These are phyloP conservation scores for Pocillopora verrucosa DNA, from an alignment of 64 coral and sea anemone species.

Conservation along the genomic window DNA sequence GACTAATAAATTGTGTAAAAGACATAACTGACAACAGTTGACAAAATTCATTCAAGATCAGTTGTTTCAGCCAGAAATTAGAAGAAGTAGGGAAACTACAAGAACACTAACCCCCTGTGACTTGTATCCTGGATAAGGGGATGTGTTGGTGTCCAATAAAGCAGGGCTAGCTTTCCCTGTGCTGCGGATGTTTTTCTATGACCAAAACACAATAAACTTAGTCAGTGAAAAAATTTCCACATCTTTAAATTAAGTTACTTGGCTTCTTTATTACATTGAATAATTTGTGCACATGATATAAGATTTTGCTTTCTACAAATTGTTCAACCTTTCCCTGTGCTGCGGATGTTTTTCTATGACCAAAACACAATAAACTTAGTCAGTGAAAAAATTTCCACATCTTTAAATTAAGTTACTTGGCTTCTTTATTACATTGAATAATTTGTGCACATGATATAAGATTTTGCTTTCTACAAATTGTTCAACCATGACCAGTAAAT, in stretches of 20 bases:
- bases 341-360: slow-evolving; percentile 45
- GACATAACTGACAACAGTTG: too few relatives aligned
- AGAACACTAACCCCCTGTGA: background rate
- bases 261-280: too few relatives aligned
- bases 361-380: background rate
- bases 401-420: background rate
- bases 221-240: background rate
- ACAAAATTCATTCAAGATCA: background rate
- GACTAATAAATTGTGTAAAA: too few relatives aligned
- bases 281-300: too few relatives aligned
- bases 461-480: too few relatives aligned
- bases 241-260: background rate
- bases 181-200: slow-evolving; percentile 45
- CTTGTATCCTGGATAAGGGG: slow-evolving; percentile 1
- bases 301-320: too few relatives aligned
- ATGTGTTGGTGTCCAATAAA: slow-evolving; percentile 29
- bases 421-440: too few relatives aligned
- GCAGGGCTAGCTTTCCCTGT: slow-evolving; percentile 39
- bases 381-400: background rate
- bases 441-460: too few relatives aligned
- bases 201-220: background rate
- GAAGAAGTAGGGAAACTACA: background rate
- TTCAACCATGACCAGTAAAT: too few relatives aligned
- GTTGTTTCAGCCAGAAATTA: background rate
- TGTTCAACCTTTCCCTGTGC: slow-evolving; percentile 47